Evolutionary conservation across 2,797 vertebrate species (phyloP), one percentile per base, ranked within the genome.

Genomic region (Lutjanus campechanus): DNA sequence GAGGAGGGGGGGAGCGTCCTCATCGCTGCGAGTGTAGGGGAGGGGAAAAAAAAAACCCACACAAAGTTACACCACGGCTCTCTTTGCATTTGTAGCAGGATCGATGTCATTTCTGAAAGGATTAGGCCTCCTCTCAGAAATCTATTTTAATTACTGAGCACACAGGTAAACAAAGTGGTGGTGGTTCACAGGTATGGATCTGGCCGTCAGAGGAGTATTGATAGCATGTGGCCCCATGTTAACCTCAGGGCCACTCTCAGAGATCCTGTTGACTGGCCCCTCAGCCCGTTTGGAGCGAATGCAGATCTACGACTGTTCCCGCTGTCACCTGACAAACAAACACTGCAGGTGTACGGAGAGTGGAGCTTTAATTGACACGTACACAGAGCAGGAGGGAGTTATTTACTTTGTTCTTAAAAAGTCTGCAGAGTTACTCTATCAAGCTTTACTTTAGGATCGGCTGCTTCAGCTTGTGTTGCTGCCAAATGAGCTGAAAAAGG

Each of bases 111-210:
- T 94, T 94, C 92, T 93, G 69, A 87, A 89, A 92, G 93, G 91
- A 93, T 94, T 93, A 94, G 80, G 85, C 83, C 82, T 78, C 79
- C 74, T 87, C 88, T 85, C 81, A 89, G 89, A 93, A 94, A 94
- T 95, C 94, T 93, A 95, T 95, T 95, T 95, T 94, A 94, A 94
- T 95, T 94, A 94, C 91, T 64, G 86, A 88, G 76, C 90, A 91
- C 91, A 85, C 92, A 93, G 91, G 93, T 95, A 93, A 94, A 94
- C 93, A 94, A 91, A 91, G 92, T 83, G 88, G 51, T 70, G 78
- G 50, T 63, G 88, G 84, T 80, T 85, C 88, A 36, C 88, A 67
- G 87, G 79, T 90, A 93, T 94, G 84, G 94, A 94, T 93, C 81
- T 1, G n/a, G 68, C 79, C 83, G 76, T 88, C 88, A 68, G 83